Evolutionary conservation across 1,140 invertebrate species (phyloP), one percentile per base, ranked within the genome.

Genomic region (Drosophila subpulchrella): DNA sequence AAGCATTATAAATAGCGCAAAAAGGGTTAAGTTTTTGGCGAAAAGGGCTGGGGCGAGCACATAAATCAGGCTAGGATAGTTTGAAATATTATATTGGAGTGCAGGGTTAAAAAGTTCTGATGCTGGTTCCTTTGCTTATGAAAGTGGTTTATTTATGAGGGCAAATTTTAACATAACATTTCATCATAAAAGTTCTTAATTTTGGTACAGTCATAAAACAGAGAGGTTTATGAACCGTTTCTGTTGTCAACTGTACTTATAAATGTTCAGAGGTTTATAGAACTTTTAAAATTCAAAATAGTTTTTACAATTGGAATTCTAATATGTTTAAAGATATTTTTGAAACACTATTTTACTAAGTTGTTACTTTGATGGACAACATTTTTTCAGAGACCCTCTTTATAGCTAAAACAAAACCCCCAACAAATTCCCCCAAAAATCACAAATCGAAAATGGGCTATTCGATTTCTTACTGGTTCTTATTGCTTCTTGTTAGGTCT

Each of bases 1-100:
- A 55, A 76, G 72, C 72, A 67, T 59, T 67, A 71, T 76, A 75
- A 75, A 66, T 75, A 65, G 73, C 72, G 44, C 27, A 71, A 41
- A 60, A 70, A 58, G 30, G 66, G 67, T 70, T 70, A 32, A 30
- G 30, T 36, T 44, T 44, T 42, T 38, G 3, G 36, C 36, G 20
- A 46, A 71, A 55, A 55, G 24, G 36, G 36, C n/a, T 24, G 27
- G 17, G 4, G n/a, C 11, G 20, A 8, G 17, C 41, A 17, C 53
- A 71, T 71, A 71, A 71, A 56, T 71, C 54, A 71, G 20, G n/a
- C 44, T 20, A 2, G 51, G 12, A 71, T 71, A 71, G 54, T 71
- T 68, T 38, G 30, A 46, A 38, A 38, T 46, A 36, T 44, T 27
- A 61, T 61, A 47, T 13, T 17, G 10, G 6, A 53, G 54, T 10